Evolutionary conservation across 2,113 vertebrate genomes (phyloP), one percentile per base, ranked within the genome.

Genomic region (Barnardius zonarius): DNA sequence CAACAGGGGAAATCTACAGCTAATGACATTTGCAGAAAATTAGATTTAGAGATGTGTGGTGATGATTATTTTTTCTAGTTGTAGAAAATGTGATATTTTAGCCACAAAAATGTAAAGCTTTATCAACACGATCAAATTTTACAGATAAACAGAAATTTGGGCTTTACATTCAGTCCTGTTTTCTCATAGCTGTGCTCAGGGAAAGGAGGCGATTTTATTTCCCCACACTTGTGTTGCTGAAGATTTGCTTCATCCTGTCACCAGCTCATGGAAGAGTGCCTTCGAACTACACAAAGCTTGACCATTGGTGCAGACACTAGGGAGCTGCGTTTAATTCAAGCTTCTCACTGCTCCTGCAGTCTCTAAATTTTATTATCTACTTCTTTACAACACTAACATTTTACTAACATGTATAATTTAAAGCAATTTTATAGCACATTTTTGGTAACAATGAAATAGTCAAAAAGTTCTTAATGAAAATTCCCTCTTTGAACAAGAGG

Each of bases 21-120:
- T 94, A 93, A 88, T 80, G 68, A 75, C 15, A 92, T 83, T 83
- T 88, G 27, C 27, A 28, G 64, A 54, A 92, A 81, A 92, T 90
- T 39, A 83, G 46, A 73, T 93, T 94, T 10, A 83, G 79, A 83
- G 30, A 76, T 2, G 3, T 55, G 54, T 13, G 70, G 54, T 52
- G 52, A 35, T 48, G 13, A 49, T 69, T 66, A 74, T 73, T 76
- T 57, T 33, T 35, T 31, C 49, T 74, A 72, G 35, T 83, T 88
- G 64, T 28, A 78, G 66, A 86, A 80, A 91, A 64, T 2, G 11
- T 46, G 62, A 11, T 41, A 59, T 64, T 86, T 94, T 68, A 77
- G 7, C 49, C 70, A 23, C 22, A 63, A n/a, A 76, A 82, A 48
- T n/a, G 11, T 22, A 66, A 62, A 83, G 17, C 22, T 57, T 77